Percentiles rank a stretch among this genome's conserved stretches.
Evolutionary conservation across 2,888 invertebrate genomes (phyloP).

Genomic region (Stegana nigrithorax): DNA sequence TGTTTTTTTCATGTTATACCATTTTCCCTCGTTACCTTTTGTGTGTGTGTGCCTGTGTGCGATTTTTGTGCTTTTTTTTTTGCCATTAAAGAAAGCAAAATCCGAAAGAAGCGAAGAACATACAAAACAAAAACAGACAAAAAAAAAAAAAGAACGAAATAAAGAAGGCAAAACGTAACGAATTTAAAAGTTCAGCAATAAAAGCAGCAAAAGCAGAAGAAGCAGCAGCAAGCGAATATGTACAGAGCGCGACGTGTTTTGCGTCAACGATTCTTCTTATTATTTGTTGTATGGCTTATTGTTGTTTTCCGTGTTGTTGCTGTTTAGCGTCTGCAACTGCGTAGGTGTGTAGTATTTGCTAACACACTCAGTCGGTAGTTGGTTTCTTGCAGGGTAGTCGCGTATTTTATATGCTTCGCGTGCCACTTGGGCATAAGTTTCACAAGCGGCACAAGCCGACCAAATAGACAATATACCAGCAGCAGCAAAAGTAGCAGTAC

Average conservation of each 20-base stretch:
- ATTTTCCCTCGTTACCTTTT: constrained; percentile 3
- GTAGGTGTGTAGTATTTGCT: no score
- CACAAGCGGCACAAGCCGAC: constrained; percentile 1
- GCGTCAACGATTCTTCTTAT: not conserved
- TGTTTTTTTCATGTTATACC: constrained; percentile 44
- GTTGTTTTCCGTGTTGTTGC: not conserved
- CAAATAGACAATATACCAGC: not conserved
- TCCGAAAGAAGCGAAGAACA: not conserved
- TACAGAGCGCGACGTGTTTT: not conserved
- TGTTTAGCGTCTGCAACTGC: not conserved
- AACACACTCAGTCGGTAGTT: no score
- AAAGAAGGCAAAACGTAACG: not conserved
- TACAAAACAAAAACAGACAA: not conserved
- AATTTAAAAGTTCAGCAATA: no score
- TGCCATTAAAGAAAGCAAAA: not conserved
- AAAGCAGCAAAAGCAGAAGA: no score
- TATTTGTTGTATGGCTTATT: not conserved
- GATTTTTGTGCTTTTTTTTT: not conserved
- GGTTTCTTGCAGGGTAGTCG: not conserved
- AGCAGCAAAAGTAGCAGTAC: not conserved
- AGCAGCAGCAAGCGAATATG: no score
- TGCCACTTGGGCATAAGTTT: constrained; percentile 47
- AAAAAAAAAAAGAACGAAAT: not conserved
- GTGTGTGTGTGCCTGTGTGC: constrained; percentile 1
- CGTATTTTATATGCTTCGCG: constrained; percentile 35